Evolutionary conservation across 2,888 invertebrate species (phyloP).

Genomic region (Ormyrus nitidulus): DNA sequence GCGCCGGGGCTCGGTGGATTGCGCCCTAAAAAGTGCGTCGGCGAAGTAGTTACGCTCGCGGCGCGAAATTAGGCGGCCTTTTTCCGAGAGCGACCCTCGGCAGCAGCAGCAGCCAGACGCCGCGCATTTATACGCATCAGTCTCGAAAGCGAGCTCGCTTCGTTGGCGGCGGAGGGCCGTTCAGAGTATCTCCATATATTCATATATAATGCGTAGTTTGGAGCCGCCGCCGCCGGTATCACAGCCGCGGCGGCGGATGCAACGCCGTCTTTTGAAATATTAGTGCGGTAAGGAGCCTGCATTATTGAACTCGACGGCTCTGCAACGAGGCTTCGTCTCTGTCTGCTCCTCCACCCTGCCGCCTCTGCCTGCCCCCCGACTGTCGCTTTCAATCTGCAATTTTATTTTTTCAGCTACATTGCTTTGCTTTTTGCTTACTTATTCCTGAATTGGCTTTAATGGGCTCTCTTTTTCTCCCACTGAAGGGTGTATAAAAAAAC

Average conservation of each 20-base stretch:
- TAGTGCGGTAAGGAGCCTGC: not conserved
- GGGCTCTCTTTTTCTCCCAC: no score
- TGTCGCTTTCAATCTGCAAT: no score
- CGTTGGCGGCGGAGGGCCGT: not conserved
- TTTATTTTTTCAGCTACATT: no score
- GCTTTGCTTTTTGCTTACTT: no score
- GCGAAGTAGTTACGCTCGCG: conserved; percentile 23
- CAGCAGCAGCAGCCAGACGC: no score
- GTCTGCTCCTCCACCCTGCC: no score
- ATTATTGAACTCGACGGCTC: conserved; percentile 14
- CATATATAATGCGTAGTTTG: conserved; percentile 8
- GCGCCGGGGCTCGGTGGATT: not conserved
- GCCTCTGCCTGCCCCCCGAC: no score
- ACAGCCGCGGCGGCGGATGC: not conserved
- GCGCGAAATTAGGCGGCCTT: conserved; percentile 30
- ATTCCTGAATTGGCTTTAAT: no score
- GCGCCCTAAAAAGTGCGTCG: conserved; percentile 34
- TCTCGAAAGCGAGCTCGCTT: no score
- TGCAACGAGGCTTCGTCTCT: not conserved
- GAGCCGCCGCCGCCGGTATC: not conserved
- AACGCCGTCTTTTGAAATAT: conserved; percentile 18
- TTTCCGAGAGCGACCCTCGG: not conserved
- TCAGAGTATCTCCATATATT: conserved; percentile 9
- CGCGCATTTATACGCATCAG: no score
- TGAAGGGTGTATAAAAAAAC: no score